Conservation (phyloP, 2,888 invertebrate species). For the Drosophila incognita region DNA sequence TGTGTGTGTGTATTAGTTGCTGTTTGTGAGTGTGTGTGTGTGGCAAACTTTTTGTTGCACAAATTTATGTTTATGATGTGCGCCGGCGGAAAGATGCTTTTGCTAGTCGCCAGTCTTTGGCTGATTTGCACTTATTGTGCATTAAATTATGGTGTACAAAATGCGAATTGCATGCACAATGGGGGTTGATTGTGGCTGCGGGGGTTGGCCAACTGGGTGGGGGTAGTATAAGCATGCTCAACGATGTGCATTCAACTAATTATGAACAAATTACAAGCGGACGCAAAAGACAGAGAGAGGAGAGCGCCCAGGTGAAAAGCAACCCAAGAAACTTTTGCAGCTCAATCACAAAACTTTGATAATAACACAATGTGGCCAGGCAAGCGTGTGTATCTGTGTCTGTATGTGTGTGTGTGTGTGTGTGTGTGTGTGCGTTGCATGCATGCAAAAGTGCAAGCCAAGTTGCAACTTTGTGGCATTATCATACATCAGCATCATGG, state of each 20-base stretch:
- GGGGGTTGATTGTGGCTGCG: background rate
- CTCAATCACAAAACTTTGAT: constrained; percentile 72
- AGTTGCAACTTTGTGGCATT: constrained; percentile 65
- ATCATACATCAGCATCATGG: constrained; percentile 60
- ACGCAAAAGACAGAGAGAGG: constrained; percentile 18
- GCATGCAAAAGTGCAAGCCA: constrained; percentile 57
- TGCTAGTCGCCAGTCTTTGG: constrained; percentile 60
- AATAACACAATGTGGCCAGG: constrained; percentile 21
- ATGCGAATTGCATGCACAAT: constrained; percentile 17
- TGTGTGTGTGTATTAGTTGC: constrained; percentile 34
- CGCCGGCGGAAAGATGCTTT: constrained; percentile 69
- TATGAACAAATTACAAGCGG: constrained; percentile 73
- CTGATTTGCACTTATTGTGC: constrained; percentile 74
- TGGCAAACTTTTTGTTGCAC: constrained; percentile 55
- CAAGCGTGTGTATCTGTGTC: background rate
- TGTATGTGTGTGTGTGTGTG: constrained; percentile 10
- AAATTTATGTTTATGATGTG: constrained; percentile 76
- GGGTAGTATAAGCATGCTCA: constrained; percentile 31
- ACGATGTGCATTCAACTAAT: constrained; percentile 76
- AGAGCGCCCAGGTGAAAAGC: constrained; percentile 45
- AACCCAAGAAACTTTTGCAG: constrained; percentile 49
- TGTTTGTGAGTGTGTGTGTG: constrained; percentile 14
- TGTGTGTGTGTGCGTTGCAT: constrained; percentile 17
- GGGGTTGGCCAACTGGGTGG: background rate
- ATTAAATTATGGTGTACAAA: constrained; percentile 52